phyloP scores from a whole-genome alignment of 2,113 vertebrate species.

The Aegotheles bennettii region DNA sequence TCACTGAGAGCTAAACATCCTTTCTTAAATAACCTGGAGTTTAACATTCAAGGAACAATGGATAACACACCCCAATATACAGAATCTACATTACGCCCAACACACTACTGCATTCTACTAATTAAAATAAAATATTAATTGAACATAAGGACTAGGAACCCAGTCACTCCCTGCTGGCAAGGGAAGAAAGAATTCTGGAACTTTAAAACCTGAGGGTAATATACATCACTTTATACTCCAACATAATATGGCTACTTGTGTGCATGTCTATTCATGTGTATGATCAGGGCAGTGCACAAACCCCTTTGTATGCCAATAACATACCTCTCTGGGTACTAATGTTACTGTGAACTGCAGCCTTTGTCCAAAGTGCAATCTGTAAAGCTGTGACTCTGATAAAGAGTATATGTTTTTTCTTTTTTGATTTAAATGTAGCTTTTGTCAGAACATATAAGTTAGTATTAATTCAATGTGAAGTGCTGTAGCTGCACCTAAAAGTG shows the following conservation, averaged over 20 bases:
- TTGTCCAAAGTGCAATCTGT: not conserved
- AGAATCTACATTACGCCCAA: not conserved
- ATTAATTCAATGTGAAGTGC: slow-evolving; percentile 36
- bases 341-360: not conserved
- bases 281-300: not conserved
- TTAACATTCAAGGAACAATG: not conserved
- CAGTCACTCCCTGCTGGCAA: not conserved
- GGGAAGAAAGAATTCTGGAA: not conserved
- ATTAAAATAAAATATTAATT: not conserved
- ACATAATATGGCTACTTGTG: not conserved
- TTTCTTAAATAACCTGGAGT: not conserved
- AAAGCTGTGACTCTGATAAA: not conserved
- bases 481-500: not conserved
- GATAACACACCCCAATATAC: not conserved
- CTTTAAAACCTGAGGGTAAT: not conserved
- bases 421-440: not conserved
- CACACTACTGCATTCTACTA: not conserved
- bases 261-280: not conserved
- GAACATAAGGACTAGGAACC: not conserved
- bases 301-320: not conserved
- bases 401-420: not conserved
- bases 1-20: not conserved
- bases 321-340: not conserved
- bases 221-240: not conserved
- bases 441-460: not conserved